Base-by-base conservation (phyloP, 2,113 vertebrate species). In the Mellivora capensis region DNA sequence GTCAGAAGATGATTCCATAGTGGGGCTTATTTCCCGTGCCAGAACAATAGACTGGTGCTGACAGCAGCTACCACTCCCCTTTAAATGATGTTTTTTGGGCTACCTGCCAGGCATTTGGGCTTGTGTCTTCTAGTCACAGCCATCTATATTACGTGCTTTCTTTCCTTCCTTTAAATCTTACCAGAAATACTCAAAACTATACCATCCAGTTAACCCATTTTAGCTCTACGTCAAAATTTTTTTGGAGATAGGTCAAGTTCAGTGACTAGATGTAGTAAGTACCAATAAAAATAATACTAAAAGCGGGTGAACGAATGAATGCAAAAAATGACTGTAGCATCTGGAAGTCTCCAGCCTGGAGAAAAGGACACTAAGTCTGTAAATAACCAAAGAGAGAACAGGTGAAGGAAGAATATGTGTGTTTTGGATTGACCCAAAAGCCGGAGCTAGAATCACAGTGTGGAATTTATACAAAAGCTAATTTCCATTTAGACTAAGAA, bases 401-500 rank as follows among this genome's bases (percentile, higher is more conserved):
- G 44, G 13, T n/a, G 31, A 52, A 80, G 49, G 59, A 79, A 83
- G 47, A 79, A 39, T 25, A 18, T 67, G 79, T 95, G 79, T 89
- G 49, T 69, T 93, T 91, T 94, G 94, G 47, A 77, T 91, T 80
- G 69, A 95, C 74, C 84, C 57, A 52, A 83, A 97, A 93, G 90
- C 67, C 97, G 84, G 83, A 92, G 42, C n/a, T 15, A 57, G 31
- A 61, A 13, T 54, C 1, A 0, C 3, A 17, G 72, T n/a, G 77
- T 91, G 82, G 44, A 95, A 97, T 96, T 97, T 95, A 95, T 67
- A 76, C 67, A 95, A 90, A 96, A 93, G 84, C 84, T 37, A 83
- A 87, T 94, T 96, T 96, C 80, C 90, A 44, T 57, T 95, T 83
- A 90, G 93, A 57, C 80, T 80, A 97, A 95, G 93, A 42, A 86